Base-by-base conservation (phyloP, 2,113 vertebrate genomes). In the Phaetusa simplex region DNA sequence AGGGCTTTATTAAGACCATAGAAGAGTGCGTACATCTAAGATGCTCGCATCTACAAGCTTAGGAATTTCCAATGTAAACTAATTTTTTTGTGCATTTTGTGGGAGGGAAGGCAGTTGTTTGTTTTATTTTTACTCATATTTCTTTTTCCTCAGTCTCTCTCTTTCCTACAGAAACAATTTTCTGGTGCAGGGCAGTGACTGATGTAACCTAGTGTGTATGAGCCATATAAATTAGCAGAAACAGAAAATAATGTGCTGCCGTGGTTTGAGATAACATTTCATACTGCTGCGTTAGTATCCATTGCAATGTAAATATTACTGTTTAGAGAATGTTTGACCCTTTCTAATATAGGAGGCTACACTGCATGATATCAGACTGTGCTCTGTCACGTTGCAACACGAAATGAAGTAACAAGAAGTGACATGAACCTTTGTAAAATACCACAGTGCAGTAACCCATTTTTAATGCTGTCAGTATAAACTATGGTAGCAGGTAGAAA, bases 361-460 rank as follows among this genome's bases (percentile, higher is more conserved):
- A 23, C 38, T 71, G n/a, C 64, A n/a, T 90, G 86, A 45, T 93
- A 97, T 91, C 67, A 96, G 91, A 64, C 79, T 30, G 26, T 76
- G 86, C 83, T 94, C 87, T 97, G 91, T 96, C 91, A 43, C 42
- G 73, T 74, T 93, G 66, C 56, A 82, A 81, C 50, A 5, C 4
- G 55, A 95, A 80, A 78, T 83, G 88, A 91, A 90, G 86, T 97
- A 97, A 97, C 83, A 74, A 96, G 95, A 97, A 95, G 76, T 96
- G 96, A 94, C 96, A 80, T 23, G 86, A 97, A 96, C 93, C 95
- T 96, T 97, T 96, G 88, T 95, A 88, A 97, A 97, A 97, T 96
- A 95, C 81, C 93, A 96, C 87, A 78, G 74, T 86, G 96, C 91
- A 83, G 86, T 92, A 97, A 97, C 94, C 94, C 90, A 81, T 95